Percentiles rank a stretch among this genome's conserved stretches.
Evolutionary conservation across 1,140 invertebrate genomes (phyloP).

Genomic region (Drosophila insularis): DNA sequence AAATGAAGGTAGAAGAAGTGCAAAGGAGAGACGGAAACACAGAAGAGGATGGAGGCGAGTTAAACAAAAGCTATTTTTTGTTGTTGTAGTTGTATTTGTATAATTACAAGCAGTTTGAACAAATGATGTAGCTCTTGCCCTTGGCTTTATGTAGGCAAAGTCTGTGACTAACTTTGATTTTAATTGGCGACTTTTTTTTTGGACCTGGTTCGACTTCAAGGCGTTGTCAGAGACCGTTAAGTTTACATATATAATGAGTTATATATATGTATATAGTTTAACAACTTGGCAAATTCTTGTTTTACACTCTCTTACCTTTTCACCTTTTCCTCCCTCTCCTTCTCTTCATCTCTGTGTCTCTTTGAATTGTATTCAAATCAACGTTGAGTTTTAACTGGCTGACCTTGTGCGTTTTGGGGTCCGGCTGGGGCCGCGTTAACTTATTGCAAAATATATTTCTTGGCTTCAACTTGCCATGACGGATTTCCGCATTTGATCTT

Average conservation of each 20-base stretch:
- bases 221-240: slow-evolving; percentile 42
- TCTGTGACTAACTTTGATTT: slow-evolving; percentile 67
- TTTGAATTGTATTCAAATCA: slow-evolving; percentile 71
- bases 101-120: slow-evolving; percentile 56
- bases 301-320: slow-evolving; percentile 6
- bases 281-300: slow-evolving; percentile 60
- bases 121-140: slow-evolving; percentile 53
- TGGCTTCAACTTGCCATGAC: slow-evolving; percentile 61
- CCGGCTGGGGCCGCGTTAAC: slow-evolving; percentile 5
- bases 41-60: neutral
- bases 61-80: slow-evolving; percentile 38
- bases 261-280: slow-evolving; percentile 31
- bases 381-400: slow-evolving; percentile 47
- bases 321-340: neutral
- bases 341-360: neutral
- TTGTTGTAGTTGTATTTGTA: slow-evolving; percentile 17
- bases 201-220: slow-evolving; percentile 5
- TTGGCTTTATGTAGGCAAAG: slow-evolving; percentile 64
- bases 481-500: slow-evolving; percentile 68
- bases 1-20: slow-evolving; percentile 27
- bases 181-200: slow-evolving; percentile 48
- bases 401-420: slow-evolving; percentile 59
- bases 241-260: slow-evolving; percentile 42
- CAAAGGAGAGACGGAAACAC: slow-evolving; percentile 14
- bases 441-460: slow-evolving; percentile 40